Evolutionary conservation across 64 coral and sea anemone genomes (phyloP).

Genomic region (Montipora capricornis): DNA sequence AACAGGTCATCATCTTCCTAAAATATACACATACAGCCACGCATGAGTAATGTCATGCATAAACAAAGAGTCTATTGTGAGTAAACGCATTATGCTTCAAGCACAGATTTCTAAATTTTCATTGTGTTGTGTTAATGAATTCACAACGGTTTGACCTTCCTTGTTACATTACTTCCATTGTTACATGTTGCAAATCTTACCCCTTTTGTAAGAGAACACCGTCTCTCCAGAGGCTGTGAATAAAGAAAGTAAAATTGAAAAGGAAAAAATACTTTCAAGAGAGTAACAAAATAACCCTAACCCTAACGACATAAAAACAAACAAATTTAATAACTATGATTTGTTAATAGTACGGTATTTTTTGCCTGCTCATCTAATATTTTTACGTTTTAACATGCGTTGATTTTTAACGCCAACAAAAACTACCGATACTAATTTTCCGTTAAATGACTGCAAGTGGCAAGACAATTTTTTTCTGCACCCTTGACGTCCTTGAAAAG

Average conservation of each 20-base stretch:
- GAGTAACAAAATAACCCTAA: background rate
- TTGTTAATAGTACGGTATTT: no score
- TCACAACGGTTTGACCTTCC: background rate
- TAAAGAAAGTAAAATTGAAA: background rate
- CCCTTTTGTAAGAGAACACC: conserved; percentile 75
- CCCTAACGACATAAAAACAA: no score
- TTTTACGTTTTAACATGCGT: no score
- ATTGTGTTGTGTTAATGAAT: background rate
- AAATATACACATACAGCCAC: background rate
- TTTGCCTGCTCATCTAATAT: no score
- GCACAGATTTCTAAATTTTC: background rate
- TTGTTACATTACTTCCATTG: conserved; percentile 17
- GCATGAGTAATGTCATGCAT: background rate
- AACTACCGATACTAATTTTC: no score
- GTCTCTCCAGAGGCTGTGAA: conserved; percentile 84
- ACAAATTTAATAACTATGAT: no score
- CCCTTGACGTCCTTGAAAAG: background rate
- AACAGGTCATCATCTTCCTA: conserved; percentile 92
- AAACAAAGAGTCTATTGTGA: background rate
- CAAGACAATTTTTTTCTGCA: no score
- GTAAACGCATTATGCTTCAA: background rate
- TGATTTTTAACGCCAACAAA: no score
- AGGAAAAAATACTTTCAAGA: no score
- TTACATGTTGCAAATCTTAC: conserved; percentile 37
- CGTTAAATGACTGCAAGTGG: no score